Evolutionary conservation across 2,888 invertebrate species (phyloP), one percentile per base, ranked within the genome.

Genomic region (Ctenicera cuprea): DNA sequence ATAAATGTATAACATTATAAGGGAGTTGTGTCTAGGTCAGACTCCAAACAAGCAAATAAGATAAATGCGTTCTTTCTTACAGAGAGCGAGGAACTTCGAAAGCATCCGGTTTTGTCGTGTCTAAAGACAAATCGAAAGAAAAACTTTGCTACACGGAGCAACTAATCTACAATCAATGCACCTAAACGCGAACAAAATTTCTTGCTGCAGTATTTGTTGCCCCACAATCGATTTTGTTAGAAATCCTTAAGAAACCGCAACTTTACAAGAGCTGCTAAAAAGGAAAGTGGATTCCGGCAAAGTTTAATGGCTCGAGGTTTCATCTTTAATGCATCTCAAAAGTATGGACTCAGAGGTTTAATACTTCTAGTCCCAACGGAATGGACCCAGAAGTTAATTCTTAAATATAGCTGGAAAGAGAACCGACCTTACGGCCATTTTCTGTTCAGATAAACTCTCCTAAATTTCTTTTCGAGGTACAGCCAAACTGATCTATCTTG

Each of bases 91-190:
- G 0, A 11, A 30, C n/a, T 22, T 26, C 14, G 30, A 54, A 54
- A 54, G 26, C 30, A 54, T 30, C 30, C 30, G 30, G 30, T 54
- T 30, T 54, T 30, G 26, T 14, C 54, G 2, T 8, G 14, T 26
- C 54, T 26, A 26, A 54, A n/a, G 54, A 54, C 30, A 26, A 30
- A 54, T 30, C n/a, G 30, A 54, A 30, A 4, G 30, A 54, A 54
- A 52, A 54, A 54, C 30, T 30, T 54, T 33, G 1, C 30, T 14
- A 30, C n/a, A 30, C 5, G 30, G 33, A 54, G 14, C 14, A 54
- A n/a, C 54, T 54, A 54, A 54, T 33, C 30, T 54, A 30, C 54
- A 54, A 54, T 54, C 54, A 54, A 30, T 14, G 54, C 33, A 52
- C 26, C 20, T 8, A 7, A 26, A 30, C 9, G n/a, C 14, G 30